Evolutionary conservation across 2,113 vertebrate genomes (phyloP), one percentile per base, ranked within the genome.

Genomic region (Regulus satrapa): DNA sequence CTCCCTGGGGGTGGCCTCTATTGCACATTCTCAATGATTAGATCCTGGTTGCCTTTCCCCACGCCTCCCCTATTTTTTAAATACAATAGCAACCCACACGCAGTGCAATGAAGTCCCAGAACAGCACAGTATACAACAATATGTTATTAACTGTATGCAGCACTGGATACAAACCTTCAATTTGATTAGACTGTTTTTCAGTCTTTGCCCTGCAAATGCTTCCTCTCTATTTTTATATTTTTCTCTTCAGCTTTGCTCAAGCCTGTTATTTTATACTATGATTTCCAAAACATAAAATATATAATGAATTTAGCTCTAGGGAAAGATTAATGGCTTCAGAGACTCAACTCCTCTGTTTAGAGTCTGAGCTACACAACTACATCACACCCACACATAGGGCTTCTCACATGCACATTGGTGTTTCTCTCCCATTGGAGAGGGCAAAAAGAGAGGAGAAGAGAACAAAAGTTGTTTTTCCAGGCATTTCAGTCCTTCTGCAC

Each of bases 51-150:
- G 36, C 29, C 28, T 68, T 29, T 85, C 25, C 52, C 10, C 26
- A 19, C 0, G 0, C 11, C 14, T 14, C 11, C 6, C 4, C 10
- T 40, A 31, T 32, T 78, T 87, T 63, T 58, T 1, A 8, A 63
- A 48, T 52, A 63, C 23, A 41, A 43, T 17, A 81, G 28, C 12
- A 4, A 66, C 69, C 12, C 18, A 54, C 29, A 28, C 43, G n/a
- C 14, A 9, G 9, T 20, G 51, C n/a, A 63, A 18, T 8, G 21
- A 48, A 77, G 49, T 62, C 63, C 82, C 67, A 62, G 7, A 12
- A 43, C 32, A 93, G 25, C 46, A 51, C 66, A 11, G n/a, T 63
- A 76, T n/a, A 59, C 3, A 14, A 16, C 29, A 58, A 0, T 43
- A 18, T 69, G 49, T 67, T 32, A 71, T 34, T 94, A 93, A 54